A percentile compares a stretch with the other conserved stretches of the same genome.
phyloP scores from a whole-genome alignment of 2,113 vertebrate genomes.

The Hassar affinis region DNA sequence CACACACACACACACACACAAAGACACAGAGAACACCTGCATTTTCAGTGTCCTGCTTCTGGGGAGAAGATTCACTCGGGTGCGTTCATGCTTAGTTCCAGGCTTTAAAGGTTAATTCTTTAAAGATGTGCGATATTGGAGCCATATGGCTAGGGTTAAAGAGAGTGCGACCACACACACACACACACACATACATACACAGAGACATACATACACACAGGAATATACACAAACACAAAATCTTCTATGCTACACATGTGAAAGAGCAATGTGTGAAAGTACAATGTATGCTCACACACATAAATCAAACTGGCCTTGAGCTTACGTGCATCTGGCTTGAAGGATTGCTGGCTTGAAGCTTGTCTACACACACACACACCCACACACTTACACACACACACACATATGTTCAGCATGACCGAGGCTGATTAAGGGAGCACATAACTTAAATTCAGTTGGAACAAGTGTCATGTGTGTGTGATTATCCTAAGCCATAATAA shows the following conservation, averaged over 20 bases:
- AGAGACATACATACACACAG: neutral
- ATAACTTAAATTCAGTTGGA: slow-evolving; percentile 38
- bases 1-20: neutral
- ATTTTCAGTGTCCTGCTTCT: neutral
- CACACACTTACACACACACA: slow-evolving; percentile 15
- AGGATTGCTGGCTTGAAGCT: neutral
- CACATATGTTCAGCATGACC: slow-evolving; percentile 34
- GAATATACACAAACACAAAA: neutral
- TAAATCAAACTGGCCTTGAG: neutral
- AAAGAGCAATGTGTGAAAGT: slow-evolving; percentile 14
- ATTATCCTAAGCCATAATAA: neutral
- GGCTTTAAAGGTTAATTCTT: slow-evolving; percentile 33
- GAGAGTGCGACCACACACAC: neutral
- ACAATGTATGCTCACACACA: slow-evolving; percentile 29
- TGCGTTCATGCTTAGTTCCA: slow-evolving; percentile 21
- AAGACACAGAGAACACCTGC: neutral
- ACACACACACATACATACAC: neutral
- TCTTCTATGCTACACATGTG: slow-evolving; percentile 29
- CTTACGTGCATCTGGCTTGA: neutral
- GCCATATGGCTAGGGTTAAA: slow-evolving; percentile 39
- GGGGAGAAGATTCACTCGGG: neutral
- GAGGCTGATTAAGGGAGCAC: slow-evolving; percentile 23
- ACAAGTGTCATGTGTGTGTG: slow-evolving; percentile 30
- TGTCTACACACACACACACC: neutral
- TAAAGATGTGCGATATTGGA: slow-evolving; percentile 39